phyloP scores from a whole-genome alignment of 2,113 vertebrate genomes.

The Urocolius indicus region DNA sequence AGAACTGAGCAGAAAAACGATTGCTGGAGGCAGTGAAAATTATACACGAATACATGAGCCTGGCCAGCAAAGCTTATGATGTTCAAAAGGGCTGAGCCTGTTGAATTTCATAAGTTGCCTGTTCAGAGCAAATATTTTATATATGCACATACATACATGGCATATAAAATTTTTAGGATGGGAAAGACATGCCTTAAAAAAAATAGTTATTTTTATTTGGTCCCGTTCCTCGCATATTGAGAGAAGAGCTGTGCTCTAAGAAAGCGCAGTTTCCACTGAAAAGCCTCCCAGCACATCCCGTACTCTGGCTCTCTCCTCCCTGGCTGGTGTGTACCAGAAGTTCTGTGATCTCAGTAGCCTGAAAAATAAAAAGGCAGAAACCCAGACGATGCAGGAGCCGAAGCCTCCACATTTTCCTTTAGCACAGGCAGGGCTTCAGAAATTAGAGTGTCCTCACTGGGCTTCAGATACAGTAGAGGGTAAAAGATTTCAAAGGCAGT shows the following conservation, averaged over 20 bases:
- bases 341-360: slow-evolving; percentile 1
- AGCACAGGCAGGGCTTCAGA: slow-evolving; percentile 55
- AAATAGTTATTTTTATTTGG: neutral
- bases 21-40: neutral
- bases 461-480: slow-evolving; percentile 58
- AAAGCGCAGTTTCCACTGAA: neutral
- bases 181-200: neutral
- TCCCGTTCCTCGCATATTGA: neutral
- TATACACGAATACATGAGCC: neutral
- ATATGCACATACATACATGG: neutral
- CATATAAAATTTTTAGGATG: neutral
- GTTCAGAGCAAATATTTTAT: slow-evolving; percentile 24
- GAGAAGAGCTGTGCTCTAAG: neutral
- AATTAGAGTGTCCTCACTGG: slow-evolving; percentile 69
- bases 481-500: slow-evolving; percentile 74
- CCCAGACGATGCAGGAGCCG: neutral
- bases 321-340: neutral
- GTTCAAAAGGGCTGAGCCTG: slow-evolving; percentile 17
- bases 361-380: neutral
- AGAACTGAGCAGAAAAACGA: neutral
- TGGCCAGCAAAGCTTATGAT: neutral
- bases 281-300: neutral
- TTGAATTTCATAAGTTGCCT: slow-evolving; percentile 11
- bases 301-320: neutral
- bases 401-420: slow-evolving; percentile 40